phyloP scores from a whole-genome alignment of 1,140 invertebrate genomes.

The Drosophila tropicalis region DNA sequence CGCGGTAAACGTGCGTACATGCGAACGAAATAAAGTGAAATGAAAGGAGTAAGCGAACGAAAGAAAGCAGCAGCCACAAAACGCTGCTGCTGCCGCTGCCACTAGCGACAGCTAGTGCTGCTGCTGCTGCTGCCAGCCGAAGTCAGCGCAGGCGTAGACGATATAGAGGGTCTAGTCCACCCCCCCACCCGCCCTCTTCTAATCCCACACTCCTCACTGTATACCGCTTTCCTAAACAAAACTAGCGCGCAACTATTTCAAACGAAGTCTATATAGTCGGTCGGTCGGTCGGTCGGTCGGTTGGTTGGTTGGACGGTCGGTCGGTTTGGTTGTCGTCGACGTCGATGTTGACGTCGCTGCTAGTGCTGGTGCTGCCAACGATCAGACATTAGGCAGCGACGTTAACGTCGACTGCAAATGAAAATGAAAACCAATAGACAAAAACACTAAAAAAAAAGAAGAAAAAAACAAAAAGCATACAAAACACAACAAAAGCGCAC shows the following conservation, averaged over 20 bases:
- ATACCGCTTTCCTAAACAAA: slow-evolving; percentile 29
- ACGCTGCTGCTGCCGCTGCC: slow-evolving; percentile 52
- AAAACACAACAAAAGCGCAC: slow-evolving; percentile 40
- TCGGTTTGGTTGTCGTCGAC: slow-evolving; percentile 5
- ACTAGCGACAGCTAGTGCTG: slow-evolving; percentile 28
- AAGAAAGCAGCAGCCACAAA: slow-evolving; percentile 82
- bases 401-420: slow-evolving; percentile 61
- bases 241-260: slow-evolving; percentile 54
- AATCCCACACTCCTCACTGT: neutral
- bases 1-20: slow-evolving; percentile 83
- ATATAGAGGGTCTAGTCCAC: slow-evolving; percentile 20
- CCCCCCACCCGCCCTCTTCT: neutral
- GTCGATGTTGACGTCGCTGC: neutral
- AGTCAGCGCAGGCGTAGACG: slow-evolving; percentile 51
- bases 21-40: slow-evolving; percentile 83
- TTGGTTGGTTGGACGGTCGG: neutral
- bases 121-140: slow-evolving; percentile 23
- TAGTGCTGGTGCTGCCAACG: slow-evolving; percentile 35
- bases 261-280: slow-evolving; percentile 21
- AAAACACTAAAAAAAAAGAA: slow-evolving; percentile 56
- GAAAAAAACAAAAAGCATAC: slow-evolving; percentile 16
- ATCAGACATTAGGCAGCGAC: slow-evolving; percentile 53
- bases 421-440: slow-evolving; percentile 81
- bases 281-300: neutral
- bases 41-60: slow-evolving; percentile 83